Conservation (phyloP, 2,888 invertebrate genomes). For the Xestoiulus laeticollis region DNA sequence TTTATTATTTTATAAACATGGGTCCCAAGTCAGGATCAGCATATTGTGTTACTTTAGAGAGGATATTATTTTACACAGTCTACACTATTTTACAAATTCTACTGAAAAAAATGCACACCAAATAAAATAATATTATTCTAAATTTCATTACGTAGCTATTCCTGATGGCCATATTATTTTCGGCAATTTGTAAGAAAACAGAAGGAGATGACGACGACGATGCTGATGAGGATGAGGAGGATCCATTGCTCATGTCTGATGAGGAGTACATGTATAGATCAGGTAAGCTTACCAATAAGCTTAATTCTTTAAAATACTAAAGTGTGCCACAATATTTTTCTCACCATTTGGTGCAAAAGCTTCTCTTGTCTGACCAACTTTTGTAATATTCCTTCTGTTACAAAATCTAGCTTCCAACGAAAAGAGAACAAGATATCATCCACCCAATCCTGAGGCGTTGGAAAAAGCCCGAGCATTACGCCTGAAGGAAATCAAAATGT, state of each 20-base stretch:
- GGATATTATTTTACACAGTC: too few species aligned
- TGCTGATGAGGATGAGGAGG: constrained; percentile 60
- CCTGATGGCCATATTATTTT: constrained; percentile 59
- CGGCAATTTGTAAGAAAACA: constrained; percentile 58
- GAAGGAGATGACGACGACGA: constrained; percentile 60
- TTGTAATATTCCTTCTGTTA: too few species aligned
- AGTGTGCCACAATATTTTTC: background rate
- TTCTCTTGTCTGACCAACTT: too few species aligned
- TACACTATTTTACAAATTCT: too few species aligned
- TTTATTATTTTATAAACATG: too few species aligned
- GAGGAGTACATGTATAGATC: constrained; percentile 57
- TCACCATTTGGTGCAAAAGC: background rate
- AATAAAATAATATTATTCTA: background rate
- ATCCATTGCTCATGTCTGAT: constrained; percentile 56
- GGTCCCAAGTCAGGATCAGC: too few species aligned
- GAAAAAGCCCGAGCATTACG: constrained; percentile 63
- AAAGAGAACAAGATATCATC: background rate
- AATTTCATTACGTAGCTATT: constrained; percentile 57
- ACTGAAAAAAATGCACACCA: too few species aligned
- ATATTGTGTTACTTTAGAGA: too few species aligned
- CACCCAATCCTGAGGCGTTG: constrained; percentile 63
- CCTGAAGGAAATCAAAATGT: constrained; percentile 66
- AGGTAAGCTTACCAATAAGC: background rate
- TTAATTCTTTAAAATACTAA: background rate
- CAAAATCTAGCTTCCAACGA: background rate